Evolutionary conservation across 2,888 invertebrate species (phyloP), one percentile per base, ranked within the genome.

Genomic region (Brenthis ino): DNA sequence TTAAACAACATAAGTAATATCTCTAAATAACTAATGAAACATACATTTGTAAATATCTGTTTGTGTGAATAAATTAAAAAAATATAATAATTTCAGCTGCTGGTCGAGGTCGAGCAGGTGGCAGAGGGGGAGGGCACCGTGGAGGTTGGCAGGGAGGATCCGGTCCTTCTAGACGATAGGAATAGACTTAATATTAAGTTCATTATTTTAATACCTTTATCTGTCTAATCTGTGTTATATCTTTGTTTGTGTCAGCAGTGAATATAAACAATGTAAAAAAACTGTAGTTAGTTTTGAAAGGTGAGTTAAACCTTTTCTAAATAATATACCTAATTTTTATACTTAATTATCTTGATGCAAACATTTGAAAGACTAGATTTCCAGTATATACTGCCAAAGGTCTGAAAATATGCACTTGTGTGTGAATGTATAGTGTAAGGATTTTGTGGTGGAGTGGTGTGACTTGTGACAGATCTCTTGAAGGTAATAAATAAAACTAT

Each of bases 81-180:
- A 2, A 1, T 11, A 43, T 8, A 43, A 43, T 43, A 53, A 48
- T 88, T 88, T 6, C 85, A 91, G 92, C 94, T 80, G 95, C 95
- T 87, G 95, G 76, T 95, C 96, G 1, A 84, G 95, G 79, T 93
- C 94, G 24, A 88, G 94, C 48, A 89, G 94, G 20, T 88, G 82
- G 79, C 0, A 70, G 79, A 24, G 95, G 82, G 72, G 95, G 85
- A 75, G 85, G 89, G 82, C 88, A 94, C 83, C 78, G 95, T 33
- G 95, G 95, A 6, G 93, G 95, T 56, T 95, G 95, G 95, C 95
- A 95, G 82, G 95, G 95, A 0, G 94, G 94, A 57, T 94, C 94
- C 0, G 94, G 95, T 6, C 93, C 93, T 53, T 90, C 88, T 20
- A 82, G 89, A 77, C 88, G 89, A 68, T 75, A 73, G 56, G 57